These are phyloP conservation scores for Aplocera efformata DNA, from an alignment of 2,888 invertebrate species.

Conservation along the genomic window DNA sequence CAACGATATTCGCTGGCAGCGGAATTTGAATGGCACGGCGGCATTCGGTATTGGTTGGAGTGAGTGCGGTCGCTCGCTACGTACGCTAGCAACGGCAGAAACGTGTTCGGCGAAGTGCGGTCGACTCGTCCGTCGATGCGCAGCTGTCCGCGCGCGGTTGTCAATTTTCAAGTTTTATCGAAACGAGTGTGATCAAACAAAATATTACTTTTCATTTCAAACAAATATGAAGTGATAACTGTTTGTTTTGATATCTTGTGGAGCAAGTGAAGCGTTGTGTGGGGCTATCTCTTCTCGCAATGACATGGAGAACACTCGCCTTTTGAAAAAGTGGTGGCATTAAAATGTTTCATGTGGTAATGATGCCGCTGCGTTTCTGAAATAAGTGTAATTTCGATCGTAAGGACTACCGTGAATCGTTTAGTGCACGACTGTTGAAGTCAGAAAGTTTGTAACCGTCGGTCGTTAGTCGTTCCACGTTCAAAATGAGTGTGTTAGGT, in stretches of 20 bases:
- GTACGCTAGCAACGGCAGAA: constrained; percentile 68
- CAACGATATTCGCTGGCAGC: constrained; percentile 59
- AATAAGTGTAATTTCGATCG: constrained; percentile 74
- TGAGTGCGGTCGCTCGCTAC: constrained; percentile 37
- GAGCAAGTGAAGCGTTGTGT: constrained; percentile 68
- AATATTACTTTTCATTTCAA: constrained; percentile 69
- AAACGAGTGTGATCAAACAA: constrained; percentile 79
- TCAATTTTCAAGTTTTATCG: constrained; percentile 70
- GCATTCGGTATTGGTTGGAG: constrained; percentile 40
- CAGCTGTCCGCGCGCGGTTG: constrained; percentile 74
- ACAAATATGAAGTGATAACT: constrained; percentile 72
- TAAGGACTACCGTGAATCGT: constrained; percentile 75
- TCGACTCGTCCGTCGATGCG: constrained; percentile 74
- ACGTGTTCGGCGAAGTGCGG: constrained; percentile 80
- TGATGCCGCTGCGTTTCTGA: constrained; percentile 61
- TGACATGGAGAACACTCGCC: constrained; percentile 78
- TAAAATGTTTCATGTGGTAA: constrained; percentile 78
- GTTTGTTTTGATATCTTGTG: constrained; percentile 71
- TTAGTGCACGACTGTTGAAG: constrained; percentile 64
- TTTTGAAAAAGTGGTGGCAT: constrained; percentile 78
- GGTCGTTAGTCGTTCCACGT: constrained; percentile 72
- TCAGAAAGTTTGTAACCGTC: constrained; percentile 45
- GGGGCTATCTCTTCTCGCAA: constrained; percentile 78
- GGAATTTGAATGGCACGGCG: constrained; percentile 64
- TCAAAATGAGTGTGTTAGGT: constrained; percentile 78